Evolutionary conservation across 2,888 invertebrate species (phyloP), one percentile per base, ranked within the genome.

Genomic region (Leptinotarsa juncta): DNA sequence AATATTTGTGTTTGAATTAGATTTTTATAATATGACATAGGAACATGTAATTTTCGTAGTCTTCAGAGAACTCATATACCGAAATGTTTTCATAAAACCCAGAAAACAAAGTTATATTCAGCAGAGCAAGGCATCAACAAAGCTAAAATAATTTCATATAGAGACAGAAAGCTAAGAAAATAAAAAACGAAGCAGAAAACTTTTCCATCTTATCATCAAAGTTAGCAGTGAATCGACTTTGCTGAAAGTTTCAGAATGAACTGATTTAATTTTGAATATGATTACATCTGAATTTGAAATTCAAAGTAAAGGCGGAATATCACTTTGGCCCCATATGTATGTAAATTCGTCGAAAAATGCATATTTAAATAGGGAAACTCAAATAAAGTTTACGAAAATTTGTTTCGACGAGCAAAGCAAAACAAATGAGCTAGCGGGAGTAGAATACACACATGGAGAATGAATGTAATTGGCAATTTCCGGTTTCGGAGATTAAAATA

Each of bases 181-280:
- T 55, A 73, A 72, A 77, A 74, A 74, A 72, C 18, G 68, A 79
- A 81, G 76, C 71, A 79, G 79, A 79, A 84, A 86, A 86, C 84
- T 86, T 86, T 84, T 81, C 85, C 85, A 85, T 86, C 86, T 86
- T 85, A 85, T 86, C 85, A 85, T 85, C 85, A 84, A 86, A 86
- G 84, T 86, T 86, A 78, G 80, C 62, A 62, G 32, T 42, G 62
- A 62, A 62, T 62, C 62, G 62, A 62, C 62, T 62, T 62, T 62
- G 80, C 57, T 72, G 65, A 67, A 80, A 78, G 78, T 80, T 84
- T 82, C 83, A 86, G 85, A 87, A 87, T 86, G 86, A 87, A 87
- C 87, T 88, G 88, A 88, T 88, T 88, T 87, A 87, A 87, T 88
- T 88, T 85, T 84, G 87, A 88, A 88, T 88, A 87, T 87, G 87